Evolutionary conservation across 2,113 vertebrate species (phyloP).

Genomic region (Sturnira hondurensis): DNA sequence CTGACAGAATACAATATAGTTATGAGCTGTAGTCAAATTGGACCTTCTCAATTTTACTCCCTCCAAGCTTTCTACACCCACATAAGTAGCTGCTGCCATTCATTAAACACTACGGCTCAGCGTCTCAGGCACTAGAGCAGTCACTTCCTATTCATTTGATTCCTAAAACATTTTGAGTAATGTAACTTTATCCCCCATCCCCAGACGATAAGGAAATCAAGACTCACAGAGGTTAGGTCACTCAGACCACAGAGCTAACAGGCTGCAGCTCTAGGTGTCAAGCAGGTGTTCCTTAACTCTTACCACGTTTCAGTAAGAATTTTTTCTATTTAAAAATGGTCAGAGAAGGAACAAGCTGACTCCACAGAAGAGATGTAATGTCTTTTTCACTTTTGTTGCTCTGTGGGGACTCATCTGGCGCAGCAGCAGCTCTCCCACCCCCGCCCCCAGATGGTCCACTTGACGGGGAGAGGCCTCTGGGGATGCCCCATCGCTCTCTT

Average conservation of each 20-base stretch:
- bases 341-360: neutral
- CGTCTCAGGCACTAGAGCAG: neutral
- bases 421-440: constrained; percentile 49
- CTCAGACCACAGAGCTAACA: neutral
- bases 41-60: neutral
- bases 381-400: constrained; percentile 49
- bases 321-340: constrained; percentile 49
- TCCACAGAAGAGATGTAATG: neutral
- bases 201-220: neutral
- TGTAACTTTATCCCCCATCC: neutral
- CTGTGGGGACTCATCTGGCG: constrained; percentile 60
- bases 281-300: neutral
- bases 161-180: neutral
- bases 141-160: neutral
- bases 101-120: neutral
- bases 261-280: neutral
- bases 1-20: neutral
- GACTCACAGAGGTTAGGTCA: neutral
- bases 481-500: constrained; percentile 34
- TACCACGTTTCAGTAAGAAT: neutral
- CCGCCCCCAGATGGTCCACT: constrained; percentile 73
- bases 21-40: neutral
- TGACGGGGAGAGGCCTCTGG: constrained; percentile 58
- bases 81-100: neutral
- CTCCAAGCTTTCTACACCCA: neutral